Percentiles rank a stretch among this genome's conserved stretches.
phyloP scores from a whole-genome alignment of 2,113 vertebrate genomes.

The Bufo bufo region DNA sequence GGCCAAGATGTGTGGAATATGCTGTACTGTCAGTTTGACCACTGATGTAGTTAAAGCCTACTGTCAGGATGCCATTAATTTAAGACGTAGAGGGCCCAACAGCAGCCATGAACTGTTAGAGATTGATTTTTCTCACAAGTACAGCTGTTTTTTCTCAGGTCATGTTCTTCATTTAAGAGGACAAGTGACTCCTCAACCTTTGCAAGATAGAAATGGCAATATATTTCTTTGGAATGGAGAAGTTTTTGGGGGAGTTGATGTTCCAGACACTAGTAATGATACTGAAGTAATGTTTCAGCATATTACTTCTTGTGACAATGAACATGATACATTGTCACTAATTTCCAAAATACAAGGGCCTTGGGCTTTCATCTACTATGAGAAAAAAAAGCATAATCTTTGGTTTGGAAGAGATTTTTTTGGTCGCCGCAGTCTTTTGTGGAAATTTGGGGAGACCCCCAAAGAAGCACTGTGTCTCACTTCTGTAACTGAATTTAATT shows the following conservation, averaged over 20 bases:
- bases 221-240: slow-evolving; percentile 94
- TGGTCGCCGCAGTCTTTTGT: slow-evolving; percentile 91
- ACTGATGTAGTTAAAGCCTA: neutral
- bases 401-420: slow-evolving; percentile 98
- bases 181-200: slow-evolving; percentile 80
- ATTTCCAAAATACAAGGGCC: slow-evolving; percentile 83
- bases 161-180: slow-evolving; percentile 92
- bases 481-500: slow-evolving; percentile 75
- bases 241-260: slow-evolving; percentile 80
- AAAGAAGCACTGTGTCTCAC: slow-evolving; percentile 70
- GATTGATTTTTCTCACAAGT: slow-evolving; percentile 60
- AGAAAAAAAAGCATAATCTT: slow-evolving; percentile 76
- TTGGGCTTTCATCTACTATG: slow-evolving; percentile 91
- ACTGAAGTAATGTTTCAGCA: slow-evolving; percentile 75
- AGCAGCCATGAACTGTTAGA: slow-evolving; percentile 72
- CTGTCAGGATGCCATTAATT: slow-evolving; percentile 48
- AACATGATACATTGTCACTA: slow-evolving; percentile 77
- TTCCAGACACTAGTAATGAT: slow-evolving; percentile 82
- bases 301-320: slow-evolving; percentile 71
- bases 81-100: slow-evolving; percentile 83
- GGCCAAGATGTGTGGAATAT: slow-evolving; percentile 90
- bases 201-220: slow-evolving; percentile 77
- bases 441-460: slow-evolving; percentile 72
- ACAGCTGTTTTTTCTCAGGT: slow-evolving; percentile 85
- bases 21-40: slow-evolving; percentile 77